Conservation (phyloP, 2,797 vertebrate species). For the Glossophaga mutica region DNA sequence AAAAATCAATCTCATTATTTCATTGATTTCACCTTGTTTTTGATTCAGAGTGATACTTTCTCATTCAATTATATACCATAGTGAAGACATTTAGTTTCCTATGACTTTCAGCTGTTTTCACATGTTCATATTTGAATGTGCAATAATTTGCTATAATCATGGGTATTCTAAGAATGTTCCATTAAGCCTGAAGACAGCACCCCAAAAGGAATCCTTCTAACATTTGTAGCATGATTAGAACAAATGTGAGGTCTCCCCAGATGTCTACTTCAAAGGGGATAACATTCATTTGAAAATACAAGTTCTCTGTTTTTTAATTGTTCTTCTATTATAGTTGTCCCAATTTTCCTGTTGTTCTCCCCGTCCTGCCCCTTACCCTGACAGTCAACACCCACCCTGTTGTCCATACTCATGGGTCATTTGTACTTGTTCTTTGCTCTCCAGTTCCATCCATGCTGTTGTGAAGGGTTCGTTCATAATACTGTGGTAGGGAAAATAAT, state of each 20-base stretch:
- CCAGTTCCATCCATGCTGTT: no score
- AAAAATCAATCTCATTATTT: background rate
- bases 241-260: background rate
- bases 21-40: slow-evolving; percentile 9
- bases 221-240: background rate
- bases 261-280: background rate
- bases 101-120: background rate
- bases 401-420: no score
- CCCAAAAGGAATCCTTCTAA: background rate
- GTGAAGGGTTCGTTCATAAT: background rate
- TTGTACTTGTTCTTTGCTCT: no score
- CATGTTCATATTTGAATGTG: background rate
- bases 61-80: background rate
- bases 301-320: background rate
- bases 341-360: no score
- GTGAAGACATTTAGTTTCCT: background rate
- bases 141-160: background rate
- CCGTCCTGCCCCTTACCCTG: no score
- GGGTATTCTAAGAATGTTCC: background rate
- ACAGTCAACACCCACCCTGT: no score
- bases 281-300: slow-evolving; percentile 23
- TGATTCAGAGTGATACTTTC: background rate
- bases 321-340: no score
- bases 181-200: background rate
- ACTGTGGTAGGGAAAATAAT: background rate